Evolutionary conservation across 2,888 invertebrate species (phyloP), one percentile per base, ranked within the genome.

Genomic region (Leucoma salicis): DNA sequence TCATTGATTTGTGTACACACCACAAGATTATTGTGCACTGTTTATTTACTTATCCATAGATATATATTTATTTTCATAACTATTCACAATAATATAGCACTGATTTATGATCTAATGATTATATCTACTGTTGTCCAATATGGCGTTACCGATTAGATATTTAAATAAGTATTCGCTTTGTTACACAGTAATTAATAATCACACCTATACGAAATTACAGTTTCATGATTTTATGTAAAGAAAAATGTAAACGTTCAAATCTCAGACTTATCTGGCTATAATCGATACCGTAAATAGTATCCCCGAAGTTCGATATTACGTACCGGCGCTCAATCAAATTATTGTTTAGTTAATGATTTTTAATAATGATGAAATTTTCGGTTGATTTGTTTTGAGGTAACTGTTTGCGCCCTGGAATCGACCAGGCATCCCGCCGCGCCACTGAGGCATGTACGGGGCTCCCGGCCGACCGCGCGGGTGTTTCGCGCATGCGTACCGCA

Each of bases 401-500:
- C 74, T 61, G 70, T 74, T 77, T 77, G 80, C 78, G 70, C 77
- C 76, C 78, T 78, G 76, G 82, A 82, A 86, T 86, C 88, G 88
- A 87, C 86, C 88, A 77, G 78, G 82, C 81, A 74, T 80, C 78
- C 80, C 82, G 82, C 77, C 83, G 86, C 84, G 80, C 80, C 85
- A 89, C 88, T 89, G 86, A 87, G 77, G 77, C 77, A 60, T 72
- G 72, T 71, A 60, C 69, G 63, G 70, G 74, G 77, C 74, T 78
- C 78, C 75, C 70, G 76, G 78, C 71, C 35, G 31, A 15, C 28
- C 35, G 39, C 54, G 68, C 65, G 66, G 62, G 59, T 48, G 57
- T 47, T 15, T 13, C 41, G 81, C 84, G 85, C 85, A 79, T 82
- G 84, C 84, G 83, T 67, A 49, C 48, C 37, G 41, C 49, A 39